A percentile compares a stretch with the other conserved stretches of the same genome.
Evolutionary conservation across 2,888 invertebrate genomes (phyloP).

Genomic region (Stictocephala bisonia): DNA sequence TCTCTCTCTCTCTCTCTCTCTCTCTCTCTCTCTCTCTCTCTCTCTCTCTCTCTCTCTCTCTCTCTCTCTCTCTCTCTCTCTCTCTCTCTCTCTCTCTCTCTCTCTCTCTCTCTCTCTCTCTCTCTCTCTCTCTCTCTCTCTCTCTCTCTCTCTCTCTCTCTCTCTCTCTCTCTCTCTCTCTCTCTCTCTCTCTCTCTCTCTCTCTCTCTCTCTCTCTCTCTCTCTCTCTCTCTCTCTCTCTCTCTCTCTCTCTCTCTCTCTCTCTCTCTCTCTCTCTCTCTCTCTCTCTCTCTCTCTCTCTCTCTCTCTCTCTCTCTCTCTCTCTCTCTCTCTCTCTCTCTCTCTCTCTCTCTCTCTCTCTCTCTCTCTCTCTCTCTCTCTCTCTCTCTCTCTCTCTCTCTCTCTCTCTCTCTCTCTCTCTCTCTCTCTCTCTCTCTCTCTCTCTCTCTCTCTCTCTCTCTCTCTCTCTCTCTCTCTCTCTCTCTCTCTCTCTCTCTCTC

Average conservation of each 20-base stretch:
- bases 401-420: conserved; percentile 5
- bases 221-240: conserved; percentile 19
- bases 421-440: conserved; percentile 24
- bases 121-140: conserved; percentile 24
- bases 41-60: conserved; percentile 24
- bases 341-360: conserved; percentile 16
- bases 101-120: conserved; percentile 18
- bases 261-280: conserved; percentile 12
- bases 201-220: conserved; percentile 16
- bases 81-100: conserved; percentile 21
- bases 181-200: conserved; percentile 9
- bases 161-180: conserved; percentile 21
- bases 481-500: conserved; percentile 9
- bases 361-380: conserved; percentile 16
- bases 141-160: conserved; percentile 21
- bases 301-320: conserved; percentile 12
- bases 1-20: conserved; percentile 21
- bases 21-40: conserved; percentile 24
- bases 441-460: neutral
- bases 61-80: conserved; percentile 21
- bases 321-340: neutral
- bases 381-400: conserved; percentile 24
- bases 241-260: neutral
- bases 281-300: conserved; percentile 24
- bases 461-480: neutral